Conservation (phyloP, 1,140 invertebrate species). For the Hermatobates lingyangjiaoensis region DNA sequence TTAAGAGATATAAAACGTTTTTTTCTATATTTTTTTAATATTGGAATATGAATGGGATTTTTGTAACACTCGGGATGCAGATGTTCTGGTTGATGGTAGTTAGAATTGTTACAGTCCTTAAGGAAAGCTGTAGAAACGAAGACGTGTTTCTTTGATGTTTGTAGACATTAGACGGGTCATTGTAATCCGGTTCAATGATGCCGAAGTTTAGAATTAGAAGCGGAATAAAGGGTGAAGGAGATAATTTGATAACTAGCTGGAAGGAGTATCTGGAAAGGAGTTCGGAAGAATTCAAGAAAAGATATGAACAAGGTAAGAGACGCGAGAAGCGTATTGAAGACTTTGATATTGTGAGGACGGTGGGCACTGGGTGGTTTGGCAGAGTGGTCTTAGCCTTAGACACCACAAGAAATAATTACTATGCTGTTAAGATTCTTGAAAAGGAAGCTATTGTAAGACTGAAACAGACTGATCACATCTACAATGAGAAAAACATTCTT, state of each 20-base stretch:
- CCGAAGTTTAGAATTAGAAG: not conserved
- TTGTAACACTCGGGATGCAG: too few species aligned
- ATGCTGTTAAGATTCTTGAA: conserved; percentile 80
- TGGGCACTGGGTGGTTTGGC: conserved; percentile 81
- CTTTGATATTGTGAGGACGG: conserved; percentile 40
- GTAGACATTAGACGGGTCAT: too few species aligned
- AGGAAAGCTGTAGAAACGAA: too few species aligned
- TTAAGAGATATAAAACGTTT: too few species aligned
- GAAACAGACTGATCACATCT: conserved; percentile 68
- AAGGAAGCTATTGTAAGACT: conserved; percentile 69
- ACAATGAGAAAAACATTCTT: conserved; percentile 71
- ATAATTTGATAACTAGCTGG: conserved; percentile 4
- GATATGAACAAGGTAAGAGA: conserved; percentile 29
- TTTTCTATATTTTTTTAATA: too few species aligned
- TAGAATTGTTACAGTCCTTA: too few species aligned
- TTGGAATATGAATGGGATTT: too few species aligned
- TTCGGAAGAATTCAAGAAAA: not conserved
- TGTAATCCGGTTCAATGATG: too few species aligned
- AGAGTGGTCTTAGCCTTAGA: conserved; percentile 64
- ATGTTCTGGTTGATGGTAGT: too few species aligned
- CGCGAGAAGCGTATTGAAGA: conserved; percentile 16
- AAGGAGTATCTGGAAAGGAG: not conserved
- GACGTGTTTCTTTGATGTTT: too few species aligned
- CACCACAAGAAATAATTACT: conserved; percentile 36
- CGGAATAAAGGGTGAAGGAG: not conserved